Base-by-base conservation (phyloP, 2,797 vertebrate species). In the Heteromormyrus szaboi region DNA sequence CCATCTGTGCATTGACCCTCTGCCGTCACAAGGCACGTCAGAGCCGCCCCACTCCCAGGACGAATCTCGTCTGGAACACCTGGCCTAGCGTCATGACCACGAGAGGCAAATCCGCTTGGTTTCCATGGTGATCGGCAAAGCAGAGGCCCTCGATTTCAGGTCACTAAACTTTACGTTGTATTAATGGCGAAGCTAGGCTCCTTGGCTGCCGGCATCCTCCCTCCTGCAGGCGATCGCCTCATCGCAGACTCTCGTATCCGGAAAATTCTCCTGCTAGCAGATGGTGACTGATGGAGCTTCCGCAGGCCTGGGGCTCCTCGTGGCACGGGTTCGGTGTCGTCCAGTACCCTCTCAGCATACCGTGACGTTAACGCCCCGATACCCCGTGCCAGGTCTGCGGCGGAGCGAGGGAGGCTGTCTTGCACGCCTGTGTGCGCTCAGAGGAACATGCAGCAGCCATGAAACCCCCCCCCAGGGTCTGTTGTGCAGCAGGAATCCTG, bases 51-150 rank as follows among this genome's bases (percentile, higher is more conserved):
- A 19, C 37, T 44, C 41, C 19, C 37, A 8, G 54, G 4, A 19
- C 9, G 53, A 22, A 56, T 14, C 53, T 44, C 14, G 53, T 33
- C 87, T 2, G 41, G 7, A 19, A 3, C n/a, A 54, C 53, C 56
- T 14, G 41, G 51, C 50, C 48, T 51, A 25, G 17, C 33, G 33
- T 46, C 37, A 4, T 0, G 0, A 22, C 37, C 12, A 25, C 7
- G 4, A 14, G 53, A 46, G 22, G 76, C 59, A 44, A 81, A 76
- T 85, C n/a, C 6, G 14, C 68, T 19, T 65, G 17, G 33, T 41
- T 88, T 37, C 76, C 51, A 88, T 88, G 88, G 53, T 22, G 56
- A 88, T 54, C 46, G 41, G 83, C 29, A 44, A 81, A 59, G 11
- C 22, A 12, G 12, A 46, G 11, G 50, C 51, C 72, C 8, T 88